Conservation (phyloP, 2,113 vertebrate species). For the Brienomyrus brachyistius region DNA sequence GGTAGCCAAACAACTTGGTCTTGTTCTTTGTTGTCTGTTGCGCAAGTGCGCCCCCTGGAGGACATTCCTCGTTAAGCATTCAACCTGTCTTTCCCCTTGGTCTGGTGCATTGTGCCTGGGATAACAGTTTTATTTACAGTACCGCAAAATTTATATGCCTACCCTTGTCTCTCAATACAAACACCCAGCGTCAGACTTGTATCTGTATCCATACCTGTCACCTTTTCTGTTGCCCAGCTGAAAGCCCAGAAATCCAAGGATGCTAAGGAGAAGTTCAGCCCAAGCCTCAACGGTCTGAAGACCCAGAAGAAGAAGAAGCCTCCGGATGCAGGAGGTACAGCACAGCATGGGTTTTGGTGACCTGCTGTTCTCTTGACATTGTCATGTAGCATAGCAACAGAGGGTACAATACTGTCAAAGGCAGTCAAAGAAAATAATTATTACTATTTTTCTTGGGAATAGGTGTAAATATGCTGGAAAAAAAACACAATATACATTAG, state of each 20-base stretch:
- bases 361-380: neutral
- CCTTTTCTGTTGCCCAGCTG: conserved; percentile 47
- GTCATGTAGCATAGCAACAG: neutral
- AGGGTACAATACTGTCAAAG: neutral
- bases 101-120: neutral
- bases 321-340: conserved; percentile 65
- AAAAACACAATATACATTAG: neutral
- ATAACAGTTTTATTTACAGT: neutral
- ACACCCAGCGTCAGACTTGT: neutral
- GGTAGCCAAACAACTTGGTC: neutral
- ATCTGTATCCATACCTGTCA: conserved; percentile 19
- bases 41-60: neutral
- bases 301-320: conserved; percentile 65
- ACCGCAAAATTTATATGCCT: neutral
- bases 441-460: neutral
- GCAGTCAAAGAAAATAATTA: neutral
- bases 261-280: conserved; percentile 54
- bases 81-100: neutral
- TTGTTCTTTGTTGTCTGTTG: neutral
- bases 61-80: neutral
- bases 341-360: neutral
- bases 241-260: conserved; percentile 54
- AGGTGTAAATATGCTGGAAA: neutral
- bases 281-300: conserved; percentile 53
- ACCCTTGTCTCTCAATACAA: neutral